Evolutionary conservation across 1,140 invertebrate species (phyloP).

Genomic region (Venturia canescens): DNA sequence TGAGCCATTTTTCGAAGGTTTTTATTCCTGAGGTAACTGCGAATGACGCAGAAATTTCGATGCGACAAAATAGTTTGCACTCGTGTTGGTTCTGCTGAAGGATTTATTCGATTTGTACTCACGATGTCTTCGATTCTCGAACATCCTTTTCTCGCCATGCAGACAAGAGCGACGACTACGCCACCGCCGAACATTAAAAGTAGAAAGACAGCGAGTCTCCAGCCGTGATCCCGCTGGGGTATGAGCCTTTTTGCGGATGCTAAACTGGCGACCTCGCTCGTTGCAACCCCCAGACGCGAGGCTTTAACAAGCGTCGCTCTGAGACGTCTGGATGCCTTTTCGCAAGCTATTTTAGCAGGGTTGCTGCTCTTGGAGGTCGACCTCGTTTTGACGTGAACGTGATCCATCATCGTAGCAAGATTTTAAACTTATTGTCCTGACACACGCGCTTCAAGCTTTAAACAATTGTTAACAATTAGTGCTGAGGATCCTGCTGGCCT

Average conservation of each 20-base stretch:
- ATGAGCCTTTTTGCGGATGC: conserved; percentile 70
- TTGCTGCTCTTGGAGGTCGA: conserved; percentile 65
- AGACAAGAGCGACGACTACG: conserved; percentile 72
- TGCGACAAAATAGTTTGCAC: no score
- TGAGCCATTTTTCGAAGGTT: no score
- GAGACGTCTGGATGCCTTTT: conserved; percentile 70
- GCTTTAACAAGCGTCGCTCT: conserved; percentile 70
- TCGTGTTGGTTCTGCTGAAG: no score
- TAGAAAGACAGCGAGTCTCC: conserved; percentile 72
- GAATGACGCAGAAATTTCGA: no score
- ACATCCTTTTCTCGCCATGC: conserved; percentile 72
- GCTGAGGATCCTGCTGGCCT: no score
- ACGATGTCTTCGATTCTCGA: conserved; percentile 74
- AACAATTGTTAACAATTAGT: neutral
- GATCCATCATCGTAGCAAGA: conserved; percentile 63
- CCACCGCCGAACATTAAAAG: conserved; percentile 71
- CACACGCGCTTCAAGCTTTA: neutral
- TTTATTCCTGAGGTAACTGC: no score
- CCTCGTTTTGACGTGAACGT: conserved; percentile 68
- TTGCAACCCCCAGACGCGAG: conserved; percentile 67
- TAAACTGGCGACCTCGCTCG: conserved; percentile 67
- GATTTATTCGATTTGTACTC: no score
- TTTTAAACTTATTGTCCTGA: neutral
- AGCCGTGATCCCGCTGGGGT: conserved; percentile 72
- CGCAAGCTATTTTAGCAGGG: conserved; percentile 72